Base-by-base conservation (phyloP, 2,797 vertebrate genomes). In the Buphagus erythrorhynchus region DNA sequence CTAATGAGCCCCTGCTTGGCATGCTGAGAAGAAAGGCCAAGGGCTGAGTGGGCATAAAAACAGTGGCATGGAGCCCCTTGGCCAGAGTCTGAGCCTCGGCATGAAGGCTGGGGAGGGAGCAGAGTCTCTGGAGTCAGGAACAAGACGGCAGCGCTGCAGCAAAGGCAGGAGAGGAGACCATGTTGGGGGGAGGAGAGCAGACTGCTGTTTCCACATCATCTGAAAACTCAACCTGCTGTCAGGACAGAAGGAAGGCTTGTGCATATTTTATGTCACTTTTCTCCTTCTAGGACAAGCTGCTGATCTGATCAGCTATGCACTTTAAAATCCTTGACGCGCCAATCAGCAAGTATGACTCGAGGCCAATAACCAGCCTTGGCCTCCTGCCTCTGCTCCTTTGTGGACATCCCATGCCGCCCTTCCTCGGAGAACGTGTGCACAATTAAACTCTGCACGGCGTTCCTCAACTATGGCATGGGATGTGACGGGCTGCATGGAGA, bases 181-280 rank as follows among this genome's bases (percentile, higher is more conserved):
- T 91, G 92, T 62, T 94, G 65, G 63, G 92, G 84, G 92, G 90
- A 95, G 91, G 95, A 86, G 79, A 94, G 87, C 93, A 96, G 84
- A 82, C 95, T 97, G 96, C 88, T 96, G 94, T 92, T 97, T 94
- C 85, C 87, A 96, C 94, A 95, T 95, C 96, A 73, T 94, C 94
- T 95, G 92, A 85, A 87, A 94, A 92, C 90, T 96, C 95, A 96
- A 87, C 93, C 93, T 96, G 93, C 95, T 97, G 95, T 93, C 95
- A 95, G 93, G 95, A 94, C 96, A 96, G 95, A 96, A 96, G 95
- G 94, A 87, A 97, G 55, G 88, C 85, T 96, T 66, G 86, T 93
- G 82, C 81, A 95, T 89, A 92, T 94, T 97, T 96, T 95, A 93
- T 97, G 79, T 55, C 92, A 87, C 91, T 96, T 95, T 92, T 20